Percentiles rank a stretch among this genome's conserved stretches.
phyloP scores from a whole-genome alignment of 30 jellyfish, hydroid and myxozoan genomes.

The Nemopilema nomurai region DNA sequence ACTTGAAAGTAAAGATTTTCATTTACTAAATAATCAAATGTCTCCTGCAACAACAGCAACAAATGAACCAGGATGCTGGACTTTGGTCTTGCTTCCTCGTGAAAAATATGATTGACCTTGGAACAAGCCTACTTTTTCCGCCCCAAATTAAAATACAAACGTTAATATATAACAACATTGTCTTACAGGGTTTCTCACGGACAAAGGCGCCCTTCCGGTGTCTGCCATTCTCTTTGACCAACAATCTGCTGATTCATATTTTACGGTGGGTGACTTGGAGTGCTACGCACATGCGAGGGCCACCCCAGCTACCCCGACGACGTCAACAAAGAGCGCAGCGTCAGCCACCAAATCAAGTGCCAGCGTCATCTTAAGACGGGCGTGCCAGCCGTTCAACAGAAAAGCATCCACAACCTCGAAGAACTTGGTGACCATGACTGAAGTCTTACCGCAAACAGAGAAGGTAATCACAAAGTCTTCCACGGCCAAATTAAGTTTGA shows the following conservation, averaged over 20 bases:
- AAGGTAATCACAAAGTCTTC: constrained; percentile 18
- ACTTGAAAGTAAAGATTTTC: no score
- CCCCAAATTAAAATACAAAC: no score
- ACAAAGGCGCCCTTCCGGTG: constrained; percentile 81
- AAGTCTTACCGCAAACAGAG: constrained; percentile 48
- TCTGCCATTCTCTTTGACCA: constrained; percentile 59
- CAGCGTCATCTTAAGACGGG: constrained; percentile 49
- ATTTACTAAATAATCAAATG: no score
- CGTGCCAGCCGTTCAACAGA: constrained; percentile 77
- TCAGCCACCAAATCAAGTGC: neutral
- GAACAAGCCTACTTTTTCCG: no score
- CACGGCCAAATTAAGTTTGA: neutral
- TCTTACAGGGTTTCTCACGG: constrained; percentile 73
- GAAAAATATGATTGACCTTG: no score
- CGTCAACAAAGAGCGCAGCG: constrained; percentile 3
- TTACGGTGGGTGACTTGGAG: constrained; percentile 75
- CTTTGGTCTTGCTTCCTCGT: no score
- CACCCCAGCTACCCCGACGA: constrained; percentile 6
- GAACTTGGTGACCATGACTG: constrained; percentile 14
- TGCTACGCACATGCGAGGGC: constrained; percentile 45
- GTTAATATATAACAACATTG: no score
- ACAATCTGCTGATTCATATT: constrained; percentile 66
- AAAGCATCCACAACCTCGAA: constrained; percentile 55
- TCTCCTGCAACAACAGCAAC: no score
- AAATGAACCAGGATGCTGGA: no score